Evolutionary conservation across 2,797 vertebrate genomes (phyloP), one percentile per base, ranked within the genome.

Genomic region (Notoglanidium macrostoma): DNA sequence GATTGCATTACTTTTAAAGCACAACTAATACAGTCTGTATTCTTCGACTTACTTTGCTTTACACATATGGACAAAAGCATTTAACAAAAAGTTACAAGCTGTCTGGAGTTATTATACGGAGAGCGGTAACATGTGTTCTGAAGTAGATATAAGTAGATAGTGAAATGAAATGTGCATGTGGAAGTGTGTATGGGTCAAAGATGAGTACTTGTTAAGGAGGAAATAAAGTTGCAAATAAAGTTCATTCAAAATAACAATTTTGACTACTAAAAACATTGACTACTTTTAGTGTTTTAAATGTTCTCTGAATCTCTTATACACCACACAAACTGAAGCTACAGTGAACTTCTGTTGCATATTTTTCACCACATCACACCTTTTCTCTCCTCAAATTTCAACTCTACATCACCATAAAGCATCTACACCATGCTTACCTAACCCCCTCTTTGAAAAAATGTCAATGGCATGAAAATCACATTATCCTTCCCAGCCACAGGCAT

Each of bases 1-100:
- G 67, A 88, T 89, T 87, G 73, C 74, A 76, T 80, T 83, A 89
- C 57, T 89, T 88, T 72, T 73, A 88, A 83, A 83, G 35, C 88
- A 61, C 80, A 63, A 74, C 70, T 74, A 87, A 88, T 85, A 79
- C 54, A 44, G 65, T 73, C 44, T 73, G 55, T 87, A n/a, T 65
- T 32, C 74, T 82, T 76, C 7, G 4, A 63, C 70, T 73, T 63
- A 82, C 65, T 57, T 46, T 57, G 21, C 51, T 79, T 63, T 61
- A 81, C 49, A 49, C 59, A 65, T 80, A 40, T n/a, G 73, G 29
- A 72, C 12, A 54, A 74, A 35, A 74, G 26, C 6, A 26, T 10
- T 85, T 17, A 35, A n/a, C 12, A 70, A 51, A 74, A 51, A 87
- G 40, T n/a, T 79, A 61, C 54, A 73, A 35, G 55, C 46, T 46